Evolutionary conservation across 2,113 vertebrate species (phyloP).

Genomic region (Pithys albifrons): DNA sequence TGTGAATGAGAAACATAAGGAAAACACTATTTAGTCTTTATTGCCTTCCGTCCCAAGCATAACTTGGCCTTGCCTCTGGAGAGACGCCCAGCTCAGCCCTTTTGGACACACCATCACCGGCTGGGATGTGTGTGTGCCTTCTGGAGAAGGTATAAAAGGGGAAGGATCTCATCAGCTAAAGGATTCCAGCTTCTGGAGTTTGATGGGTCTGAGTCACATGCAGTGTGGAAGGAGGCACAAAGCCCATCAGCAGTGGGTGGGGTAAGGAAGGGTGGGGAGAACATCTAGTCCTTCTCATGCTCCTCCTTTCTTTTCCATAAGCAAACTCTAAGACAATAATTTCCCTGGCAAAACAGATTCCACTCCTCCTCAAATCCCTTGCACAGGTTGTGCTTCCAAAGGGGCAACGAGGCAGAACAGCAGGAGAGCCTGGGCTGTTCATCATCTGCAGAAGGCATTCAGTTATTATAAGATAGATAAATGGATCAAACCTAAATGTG

Average conservation of each 20-base stretch:
- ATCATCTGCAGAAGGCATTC: background rate
- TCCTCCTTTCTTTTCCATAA: background rate
- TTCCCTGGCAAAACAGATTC: background rate
- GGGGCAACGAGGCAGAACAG: background rate
- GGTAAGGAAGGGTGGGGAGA: background rate
- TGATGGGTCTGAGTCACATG: background rate
- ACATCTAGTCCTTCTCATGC: background rate
- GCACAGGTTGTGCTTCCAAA: background rate
- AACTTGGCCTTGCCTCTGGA: constrained; percentile 47
- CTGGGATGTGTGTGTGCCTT: background rate
- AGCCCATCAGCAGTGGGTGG: background rate
- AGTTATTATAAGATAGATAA: background rate
- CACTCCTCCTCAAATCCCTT: background rate
- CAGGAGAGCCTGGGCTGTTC: background rate
- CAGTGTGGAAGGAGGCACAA: background rate
- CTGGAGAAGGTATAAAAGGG: constrained; percentile 18
- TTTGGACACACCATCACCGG: background rate
- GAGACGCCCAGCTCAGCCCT: constrained; percentile 7
- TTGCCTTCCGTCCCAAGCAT: background rate
- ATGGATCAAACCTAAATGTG: background rate
- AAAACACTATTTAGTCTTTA: constrained; percentile 36
- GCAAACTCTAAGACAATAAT: background rate
- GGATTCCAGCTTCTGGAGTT: constrained; percentile 34
- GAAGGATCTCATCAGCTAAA: background rate
- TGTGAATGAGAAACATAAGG: constrained; percentile 57